Evolutionary conservation across 2,888 invertebrate genomes (phyloP), one percentile per base, ranked within the genome.

Genomic region (Apodemia zela): DNA sequence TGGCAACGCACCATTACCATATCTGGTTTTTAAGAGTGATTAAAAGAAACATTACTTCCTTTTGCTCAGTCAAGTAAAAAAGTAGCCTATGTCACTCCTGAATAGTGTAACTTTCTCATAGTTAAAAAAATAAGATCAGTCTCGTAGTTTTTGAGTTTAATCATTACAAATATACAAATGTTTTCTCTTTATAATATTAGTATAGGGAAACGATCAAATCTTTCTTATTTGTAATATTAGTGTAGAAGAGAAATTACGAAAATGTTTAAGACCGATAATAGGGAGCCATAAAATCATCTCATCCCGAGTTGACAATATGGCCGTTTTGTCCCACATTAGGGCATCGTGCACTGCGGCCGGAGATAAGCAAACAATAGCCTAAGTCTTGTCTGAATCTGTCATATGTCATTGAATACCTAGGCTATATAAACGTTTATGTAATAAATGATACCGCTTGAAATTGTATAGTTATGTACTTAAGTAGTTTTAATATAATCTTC

Each of bases 331-430:
- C 67, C 67, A 65, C 68, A 69, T 69, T 69, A 68, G 68, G 66
- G 66, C 68, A 67, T 66, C 68, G 59, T 61, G 66, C 69, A 63
- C 67, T 63, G 64, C 65, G 65, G 61, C 66, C 17, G 29, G 63
- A 69, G 69, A 71, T 71, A 71, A 69, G 66, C 62, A 65, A 67
- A 71, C 70, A 69, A 71, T 71, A 63, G 67, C 63, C 65, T 29
- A 59, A 62, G 63, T 64, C 66, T 60, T 69, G 68, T 69, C 54
- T 58, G 51, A 45, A 49, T 57, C 66, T 60, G 57, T 61, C 47
- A 15, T 47, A 35, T 63, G 57, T 59, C 59, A 47, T 2, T 42
- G 58, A 57, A 58, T 63, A 47, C 60, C 60, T 47, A 60, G 45
- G n/a, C n/a, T 11, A 29, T 42, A 60, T 21, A 25, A 42, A 45